These are phyloP conservation scores for Spisula subtruncata DNA, from an alignment of 2,888 invertebrate genomes.

Conservation along the genomic window DNA sequence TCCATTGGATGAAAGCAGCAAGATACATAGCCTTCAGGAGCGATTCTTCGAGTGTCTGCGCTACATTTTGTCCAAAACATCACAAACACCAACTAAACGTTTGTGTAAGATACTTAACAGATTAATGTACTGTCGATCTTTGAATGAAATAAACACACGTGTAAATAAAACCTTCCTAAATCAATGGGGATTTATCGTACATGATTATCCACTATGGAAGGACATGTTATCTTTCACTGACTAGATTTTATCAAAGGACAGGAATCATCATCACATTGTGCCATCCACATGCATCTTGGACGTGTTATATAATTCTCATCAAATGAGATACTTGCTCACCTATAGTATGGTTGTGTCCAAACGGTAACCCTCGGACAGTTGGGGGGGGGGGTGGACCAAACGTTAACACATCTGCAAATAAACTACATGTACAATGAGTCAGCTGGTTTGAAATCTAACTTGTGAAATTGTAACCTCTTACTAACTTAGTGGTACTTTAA, in stretches of 20 bases:
- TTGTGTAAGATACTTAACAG: slow-evolving; percentile 41
- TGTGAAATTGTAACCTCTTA: no score
- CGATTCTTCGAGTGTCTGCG: slow-evolving; percentile 69
- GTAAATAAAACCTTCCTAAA: slow-evolving; percentile 45
- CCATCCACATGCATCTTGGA: no score
- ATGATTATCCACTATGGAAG: slow-evolving; percentile 52
- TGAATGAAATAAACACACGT: slow-evolving; percentile 34
- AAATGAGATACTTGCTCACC: no score
- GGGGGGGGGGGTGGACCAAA: no score
- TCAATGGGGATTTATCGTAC: slow-evolving; percentile 47
- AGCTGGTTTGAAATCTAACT: no score
- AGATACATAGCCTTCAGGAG: slow-evolving; percentile 72
- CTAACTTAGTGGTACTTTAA: no score
- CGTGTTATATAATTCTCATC: no score
- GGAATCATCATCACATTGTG: no score
- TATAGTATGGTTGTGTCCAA: no score
- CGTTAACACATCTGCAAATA: no score
- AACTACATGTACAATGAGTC: no score
- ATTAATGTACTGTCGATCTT: slow-evolving; percentile 20
- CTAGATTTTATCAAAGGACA: neutral
- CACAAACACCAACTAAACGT: slow-evolving; percentile 1
- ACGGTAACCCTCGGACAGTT: no score
- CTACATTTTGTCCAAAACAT: slow-evolving; percentile 38
- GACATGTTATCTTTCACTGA: slow-evolving; percentile 43
- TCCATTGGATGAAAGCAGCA: slow-evolving; percentile 59